Conservation (phyloP, 2,113 vertebrate species). For the Tragelaphus imberbis region DNA sequence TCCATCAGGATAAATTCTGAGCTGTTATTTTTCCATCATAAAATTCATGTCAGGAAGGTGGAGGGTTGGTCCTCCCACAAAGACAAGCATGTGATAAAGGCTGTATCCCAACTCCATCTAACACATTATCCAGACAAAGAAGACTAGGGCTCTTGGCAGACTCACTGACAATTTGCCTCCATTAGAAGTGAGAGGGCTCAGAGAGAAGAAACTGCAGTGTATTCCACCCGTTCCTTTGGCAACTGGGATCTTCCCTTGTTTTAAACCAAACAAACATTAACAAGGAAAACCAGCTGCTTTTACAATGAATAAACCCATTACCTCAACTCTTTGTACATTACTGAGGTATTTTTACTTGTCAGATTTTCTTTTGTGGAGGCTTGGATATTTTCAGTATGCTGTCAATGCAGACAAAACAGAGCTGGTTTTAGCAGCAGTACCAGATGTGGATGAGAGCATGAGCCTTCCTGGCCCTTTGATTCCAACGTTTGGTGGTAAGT, state of each 20-base stretch:
- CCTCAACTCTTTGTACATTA: constrained; percentile 54
- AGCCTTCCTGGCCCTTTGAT: not conserved
- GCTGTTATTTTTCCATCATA: not conserved
- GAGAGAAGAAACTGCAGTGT: constrained; percentile 39
- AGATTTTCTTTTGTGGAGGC: constrained; percentile 45
- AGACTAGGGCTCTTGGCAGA: constrained; percentile 55
- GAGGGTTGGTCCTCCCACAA: constrained; percentile 55
- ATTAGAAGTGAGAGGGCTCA: constrained; percentile 36
- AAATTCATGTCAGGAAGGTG: constrained; percentile 59
- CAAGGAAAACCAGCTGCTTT: constrained; percentile 61
- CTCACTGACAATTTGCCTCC: constrained; percentile 40
- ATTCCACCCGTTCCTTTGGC: constrained; percentile 40
- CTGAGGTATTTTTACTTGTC: constrained; percentile 57
- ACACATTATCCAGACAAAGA: constrained; percentile 70
- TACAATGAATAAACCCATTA: constrained; percentile 61
- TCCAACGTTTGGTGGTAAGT: not conserved
- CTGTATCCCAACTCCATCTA: constrained; percentile 39
- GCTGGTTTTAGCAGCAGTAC: constrained; percentile 39
- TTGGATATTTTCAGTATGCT: constrained; percentile 50
- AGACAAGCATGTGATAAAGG: constrained; percentile 55
- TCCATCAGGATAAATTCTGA: not conserved
- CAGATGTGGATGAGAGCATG: constrained; percentile 35
- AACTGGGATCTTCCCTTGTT: constrained; percentile 57
- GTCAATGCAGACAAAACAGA: constrained; percentile 60
- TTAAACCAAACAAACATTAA: constrained; percentile 37